Evolutionary conservation across 2,888 invertebrate species (phyloP), one percentile per base, ranked within the genome.

Genomic region (Ceriagrion tenellum): DNA sequence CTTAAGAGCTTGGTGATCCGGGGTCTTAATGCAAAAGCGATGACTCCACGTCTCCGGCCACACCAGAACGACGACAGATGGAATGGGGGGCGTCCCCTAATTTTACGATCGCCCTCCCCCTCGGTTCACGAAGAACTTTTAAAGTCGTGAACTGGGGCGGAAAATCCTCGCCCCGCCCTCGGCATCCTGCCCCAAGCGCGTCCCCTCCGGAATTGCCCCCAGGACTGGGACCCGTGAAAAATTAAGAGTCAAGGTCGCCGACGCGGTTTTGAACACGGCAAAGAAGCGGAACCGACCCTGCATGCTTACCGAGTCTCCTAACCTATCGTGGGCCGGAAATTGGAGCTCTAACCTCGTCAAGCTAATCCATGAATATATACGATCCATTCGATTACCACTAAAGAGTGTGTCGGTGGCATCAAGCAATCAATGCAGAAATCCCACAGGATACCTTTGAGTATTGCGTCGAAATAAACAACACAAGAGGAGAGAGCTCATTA

Each of bases 221-320:
- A 0, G 0, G 69, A 69, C 10, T 69, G 20, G 69, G 69, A 81
- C 81, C 81, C 81, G 16, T 81, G 81, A 81, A 81, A 81, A 81
- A 81, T 81, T 81, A 81, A 81, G 30, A 81, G 81, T 81, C 81
- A 81, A 81, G 81, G 81, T 35, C 81, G 35, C 81, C 81, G 81
- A 23, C 35, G 81, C 81, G 81, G 13, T 35, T 35, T 35, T 30
- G 16, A 30, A n/a, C 35, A 35, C 81, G 30, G 30, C 3, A 10
- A 16, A 35, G 81, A 81, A 81, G 81, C 81, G 81, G 81, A 81
- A 35, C 81, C 30, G 35, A 81, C 81, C 81, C 81, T 35, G 35
- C 35, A 10, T 69, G 69, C 69, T 26, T 8, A 26, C 8, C 26
- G n/a, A 26, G 69, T 23, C 69, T 8, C 2, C 26, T 26, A 69